Evolutionary conservation across 2,888 invertebrate genomes (phyloP), one percentile per base, ranked within the genome.

Genomic region (Rhyacophila evoluta): DNA sequence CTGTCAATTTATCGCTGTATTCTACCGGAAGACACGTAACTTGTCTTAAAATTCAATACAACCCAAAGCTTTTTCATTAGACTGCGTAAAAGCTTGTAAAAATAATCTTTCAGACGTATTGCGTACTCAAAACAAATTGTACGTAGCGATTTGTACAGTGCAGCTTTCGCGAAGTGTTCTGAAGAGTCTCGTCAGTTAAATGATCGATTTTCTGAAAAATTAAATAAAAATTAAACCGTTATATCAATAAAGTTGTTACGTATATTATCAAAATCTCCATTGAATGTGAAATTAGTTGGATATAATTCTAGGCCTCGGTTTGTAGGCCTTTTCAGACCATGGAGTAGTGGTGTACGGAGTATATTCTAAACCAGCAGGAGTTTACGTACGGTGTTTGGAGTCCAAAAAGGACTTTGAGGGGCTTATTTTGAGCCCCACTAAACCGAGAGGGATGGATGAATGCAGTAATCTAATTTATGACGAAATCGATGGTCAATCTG

Each of bases 401-500:
- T 19, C 55, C 5, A 19, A 55, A 8, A 19, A 15, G 55, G 55
- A 55, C 55, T 19, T 55, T 55, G 25, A 19, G 55, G 55, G 55
- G 55, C 55, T 55, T 55, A 55, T 55, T 55, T 55, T 25, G 55
- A 55, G 69, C 69, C 69, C 33, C 69, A n/a, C 10, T 19, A 41
- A 67, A 33, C 72, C 19, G 69, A 27, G 76, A 88, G 88, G 86
- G 84, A 89, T 90, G 90, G 89, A 89, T 87, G 89, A 89, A 87
- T 88, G 89, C 85, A 87, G 87, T 84, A 86, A 86, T 83, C 85
- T 88, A 85, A 89, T 89, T 86, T 89, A 89, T 89, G 89, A 90
- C 89, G 89, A 89, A 88, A 89, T 89, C 86, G 87, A 86, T 85
- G 89, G 87, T 85, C 87, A 88, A 85, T 88, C 87, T 87, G 89